Evolutionary conservation across 1,140 invertebrate species (phyloP), one percentile per base, ranked within the genome.

Genomic region (Centruroides vittatus): DNA sequence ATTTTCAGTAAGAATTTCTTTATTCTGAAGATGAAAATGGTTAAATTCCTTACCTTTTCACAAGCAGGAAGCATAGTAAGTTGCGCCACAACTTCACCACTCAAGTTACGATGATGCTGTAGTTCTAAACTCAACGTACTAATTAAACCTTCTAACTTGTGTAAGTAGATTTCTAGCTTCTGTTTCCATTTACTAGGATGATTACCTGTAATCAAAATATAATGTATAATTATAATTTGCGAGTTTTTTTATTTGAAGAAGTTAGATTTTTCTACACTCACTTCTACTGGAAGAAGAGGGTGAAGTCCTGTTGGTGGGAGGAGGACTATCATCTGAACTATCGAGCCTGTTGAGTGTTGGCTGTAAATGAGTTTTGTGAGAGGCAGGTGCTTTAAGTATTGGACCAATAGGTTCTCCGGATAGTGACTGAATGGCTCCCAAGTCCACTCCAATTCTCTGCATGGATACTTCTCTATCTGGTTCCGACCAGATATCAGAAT

Each of bases 401-500:
- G 23, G 23, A 23, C 23, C 23, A 53, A 36, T 53, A 8, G 51
- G 51, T 23, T 53, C 35, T 5, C 51, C 35, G 7, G 51, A 23
- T 6, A 36, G 35, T 23, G 23, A 34, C 7, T 53, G 51, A 53
- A 23, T 36, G 51, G 23, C 51, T 36, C 51, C 35, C 8, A 61
- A 35, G 50, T 59, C 57, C 9, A 64, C 57, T 11, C 63, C 63
- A 47, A 64, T 61, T 35, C 63, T 61, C 41, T 64, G 63, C 13
- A 64, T 36, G 3, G 63, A 64, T 12, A 64, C 58, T 52, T 61
- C 51, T 50, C 63, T 34, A 23, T 64, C 63, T 11, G 63, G 59
- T 36, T 64, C 63, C 7, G 63, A 64, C 63, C 63, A 64, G 5
- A 60, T 60, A 47, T 64, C 63, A 23, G 63, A 64, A 57, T 64